phyloP scores from a whole-genome alignment of 1,140 invertebrate genomes.

The Schlechtendalia chinensis region DNA sequence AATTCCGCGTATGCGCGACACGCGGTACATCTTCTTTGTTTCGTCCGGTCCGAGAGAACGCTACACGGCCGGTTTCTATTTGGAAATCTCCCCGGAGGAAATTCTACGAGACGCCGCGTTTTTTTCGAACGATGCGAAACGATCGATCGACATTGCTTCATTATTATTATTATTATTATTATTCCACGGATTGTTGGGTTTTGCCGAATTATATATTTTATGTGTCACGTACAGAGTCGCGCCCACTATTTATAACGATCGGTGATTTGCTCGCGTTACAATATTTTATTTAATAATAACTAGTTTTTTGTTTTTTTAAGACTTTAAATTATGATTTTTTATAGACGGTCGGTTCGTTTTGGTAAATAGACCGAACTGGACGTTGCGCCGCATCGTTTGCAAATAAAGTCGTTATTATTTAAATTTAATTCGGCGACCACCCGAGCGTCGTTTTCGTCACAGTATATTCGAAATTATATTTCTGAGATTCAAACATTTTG shows the following conservation, averaged over 20 bases:
- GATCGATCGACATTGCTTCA: too few species aligned
- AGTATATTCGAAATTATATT: neutral
- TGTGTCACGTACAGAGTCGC: too few species aligned
- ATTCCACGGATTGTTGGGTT: too few species aligned
- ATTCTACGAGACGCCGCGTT: too few species aligned
- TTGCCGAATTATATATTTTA: too few species aligned
- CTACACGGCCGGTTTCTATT: slow-evolving; percentile 16
- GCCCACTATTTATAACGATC: too few species aligned
- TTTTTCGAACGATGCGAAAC: too few species aligned
- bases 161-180: too few species aligned
- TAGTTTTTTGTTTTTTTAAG: neutral
- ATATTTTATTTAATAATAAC: too few species aligned
- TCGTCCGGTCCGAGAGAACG: neutral
- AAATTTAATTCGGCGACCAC: neutral
- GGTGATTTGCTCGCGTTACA: too few species aligned
- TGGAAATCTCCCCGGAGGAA: neutral
- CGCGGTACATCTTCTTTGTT: neutral
- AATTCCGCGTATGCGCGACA: neutral
- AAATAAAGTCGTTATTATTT: slow-evolving; percentile 4
- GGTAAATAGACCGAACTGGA: slow-evolving; percentile 7
- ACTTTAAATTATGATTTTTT: neutral
- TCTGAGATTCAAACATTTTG: neutral
- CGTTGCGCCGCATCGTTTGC: neutral
- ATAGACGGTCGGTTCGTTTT: slow-evolving; percentile 6
- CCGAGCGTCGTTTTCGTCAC: neutral